phyloP scores from a whole-genome alignment of 2,888 invertebrate genomes.

The Apotomis capreana region DNA sequence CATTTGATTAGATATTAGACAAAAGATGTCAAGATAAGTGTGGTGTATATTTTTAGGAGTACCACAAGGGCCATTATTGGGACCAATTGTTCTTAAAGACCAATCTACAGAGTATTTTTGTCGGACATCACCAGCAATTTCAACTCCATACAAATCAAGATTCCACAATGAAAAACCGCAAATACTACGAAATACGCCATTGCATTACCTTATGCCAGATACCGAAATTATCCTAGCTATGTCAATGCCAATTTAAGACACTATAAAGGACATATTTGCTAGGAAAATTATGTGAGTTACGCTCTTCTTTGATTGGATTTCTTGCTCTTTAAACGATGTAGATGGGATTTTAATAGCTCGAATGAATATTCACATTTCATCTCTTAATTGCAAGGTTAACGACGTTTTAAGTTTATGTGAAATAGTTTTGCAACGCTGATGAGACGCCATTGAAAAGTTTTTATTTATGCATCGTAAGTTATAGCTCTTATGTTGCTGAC shows the following conservation, averaged over 20 bases:
- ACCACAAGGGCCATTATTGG: too few species aligned
- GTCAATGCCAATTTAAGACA: not conserved
- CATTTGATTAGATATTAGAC: too few species aligned
- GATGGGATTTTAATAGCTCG: constrained; percentile 38
- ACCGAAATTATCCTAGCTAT: not conserved
- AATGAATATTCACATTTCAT: constrained; percentile 38
- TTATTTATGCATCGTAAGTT: not conserved
- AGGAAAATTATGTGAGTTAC: not conserved
- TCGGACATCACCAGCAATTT: not conserved
- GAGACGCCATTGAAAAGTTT: constrained; percentile 8
- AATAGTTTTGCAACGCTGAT: constrained; percentile 34
- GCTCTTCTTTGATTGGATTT: not conserved
- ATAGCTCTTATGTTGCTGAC: too few species aligned
- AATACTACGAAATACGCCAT: constrained; percentile 7
- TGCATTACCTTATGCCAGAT: constrained; percentile 8
- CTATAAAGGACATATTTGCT: not conserved
- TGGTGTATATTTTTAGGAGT: too few species aligned
- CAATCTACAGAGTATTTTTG: not conserved
- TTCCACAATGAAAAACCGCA: not conserved
- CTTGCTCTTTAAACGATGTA: constrained; percentile 19
- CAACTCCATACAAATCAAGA: constrained; percentile 14
- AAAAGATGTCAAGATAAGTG: too few species aligned
- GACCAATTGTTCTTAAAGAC: not conserved
- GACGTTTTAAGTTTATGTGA: constrained; percentile 38
- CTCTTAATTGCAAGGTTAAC: constrained; percentile 40